A percentile compares a stretch with the other conserved stretches of the same genome.
These are phyloP conservation scores for Litocranius walleri DNA, from an alignment of 2,113 vertebrate genomes.

Conservation along the genomic window DNA sequence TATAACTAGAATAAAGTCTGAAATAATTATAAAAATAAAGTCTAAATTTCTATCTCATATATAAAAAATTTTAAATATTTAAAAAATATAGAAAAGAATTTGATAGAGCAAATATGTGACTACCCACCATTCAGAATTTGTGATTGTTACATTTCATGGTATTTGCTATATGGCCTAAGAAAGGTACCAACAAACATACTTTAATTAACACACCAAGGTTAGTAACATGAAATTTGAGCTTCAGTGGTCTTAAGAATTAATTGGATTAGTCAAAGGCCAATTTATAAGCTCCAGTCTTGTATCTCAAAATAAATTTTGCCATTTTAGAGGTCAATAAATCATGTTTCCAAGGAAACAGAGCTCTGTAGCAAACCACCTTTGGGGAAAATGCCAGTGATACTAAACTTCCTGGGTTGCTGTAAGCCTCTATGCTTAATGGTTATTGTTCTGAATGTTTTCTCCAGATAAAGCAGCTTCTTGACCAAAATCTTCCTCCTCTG, in stretches of 20 bases:
- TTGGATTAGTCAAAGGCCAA: not conserved
- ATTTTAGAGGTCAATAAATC: not conserved
- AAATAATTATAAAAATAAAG: not conserved
- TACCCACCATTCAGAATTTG: not conserved
- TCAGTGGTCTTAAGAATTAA: not conserved
- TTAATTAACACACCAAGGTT: not conserved
- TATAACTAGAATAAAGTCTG: not conserved
- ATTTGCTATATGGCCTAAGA: not conserved
- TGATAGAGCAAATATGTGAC: not conserved
- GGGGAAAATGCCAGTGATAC: not conserved
- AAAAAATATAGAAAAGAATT: not conserved
- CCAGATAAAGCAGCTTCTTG: not conserved
- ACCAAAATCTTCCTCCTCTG: not conserved
- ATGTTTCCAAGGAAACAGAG: constrained; percentile 27
- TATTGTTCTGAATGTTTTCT: not conserved
- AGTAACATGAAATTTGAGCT: not conserved
- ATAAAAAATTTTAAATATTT: not conserved
- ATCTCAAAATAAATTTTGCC: not conserved
- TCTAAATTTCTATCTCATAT: not conserved
- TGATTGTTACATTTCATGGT: not conserved
- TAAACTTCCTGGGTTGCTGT: not conserved
- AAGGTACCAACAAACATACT: not conserved
- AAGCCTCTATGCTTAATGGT: not conserved
- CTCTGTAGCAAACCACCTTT: not conserved
- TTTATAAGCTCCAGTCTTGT: not conserved